Evolutionary conservation across 2,113 vertebrate genomes (phyloP).

Genomic region (Esox niger): DNA sequence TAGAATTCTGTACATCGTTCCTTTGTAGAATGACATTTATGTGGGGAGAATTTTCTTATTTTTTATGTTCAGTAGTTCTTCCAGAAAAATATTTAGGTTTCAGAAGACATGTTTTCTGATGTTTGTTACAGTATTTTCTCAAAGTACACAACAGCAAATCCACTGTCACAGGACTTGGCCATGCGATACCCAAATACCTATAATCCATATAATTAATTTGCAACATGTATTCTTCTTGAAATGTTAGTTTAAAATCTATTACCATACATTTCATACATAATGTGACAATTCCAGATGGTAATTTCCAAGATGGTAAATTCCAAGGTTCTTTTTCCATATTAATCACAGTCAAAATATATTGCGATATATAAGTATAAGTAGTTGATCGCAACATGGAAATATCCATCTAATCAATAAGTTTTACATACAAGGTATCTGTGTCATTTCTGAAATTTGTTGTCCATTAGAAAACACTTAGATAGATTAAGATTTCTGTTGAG

Average conservation of each 20-base stretch:
- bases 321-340: conserved; percentile 49
- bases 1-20: conserved; percentile 92
- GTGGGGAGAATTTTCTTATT: conserved; percentile 52
- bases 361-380: conserved; percentile 68
- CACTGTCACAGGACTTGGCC: conserved; percentile 87
- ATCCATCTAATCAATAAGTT: conserved; percentile 69
- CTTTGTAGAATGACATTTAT: conserved; percentile 69
- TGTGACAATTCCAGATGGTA: conserved; percentile 64
- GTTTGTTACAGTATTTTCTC: conserved; percentile 68
- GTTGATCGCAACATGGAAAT: conserved; percentile 69
- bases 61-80: conserved; percentile 60
- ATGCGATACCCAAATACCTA: conserved; percentile 81
- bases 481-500: conserved; percentile 96
- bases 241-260: conserved; percentile 62
- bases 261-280: conserved; percentile 71
- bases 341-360: conserved; percentile 69
- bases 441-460: conserved; percentile 59
- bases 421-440: conserved; percentile 67
- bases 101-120: conserved; percentile 63
- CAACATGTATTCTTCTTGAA: conserved; percentile 72
- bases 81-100: conserved; percentile 67
- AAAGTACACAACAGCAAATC: conserved; percentile 87
- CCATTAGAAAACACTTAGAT: conserved; percentile 70
- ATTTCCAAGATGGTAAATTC: conserved; percentile 46
- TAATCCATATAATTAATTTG: conserved; percentile 74